Evolutionary conservation across 2,113 vertebrate genomes (phyloP).

Genomic region (Serilophus lunatus): DNA sequence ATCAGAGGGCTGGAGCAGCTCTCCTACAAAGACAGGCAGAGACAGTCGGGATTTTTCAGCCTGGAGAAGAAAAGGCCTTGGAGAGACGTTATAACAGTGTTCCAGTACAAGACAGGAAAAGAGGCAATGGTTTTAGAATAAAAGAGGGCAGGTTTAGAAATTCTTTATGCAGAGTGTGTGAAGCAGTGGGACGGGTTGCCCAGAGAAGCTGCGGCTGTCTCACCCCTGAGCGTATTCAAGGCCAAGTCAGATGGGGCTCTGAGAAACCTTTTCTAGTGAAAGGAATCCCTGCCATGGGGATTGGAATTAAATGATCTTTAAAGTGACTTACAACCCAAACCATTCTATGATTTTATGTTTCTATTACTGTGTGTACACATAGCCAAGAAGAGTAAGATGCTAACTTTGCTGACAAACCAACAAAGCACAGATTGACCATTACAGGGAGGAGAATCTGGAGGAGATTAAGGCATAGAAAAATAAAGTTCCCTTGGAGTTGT

Average conservation of each 20-base stretch:
- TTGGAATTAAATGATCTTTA: neutral
- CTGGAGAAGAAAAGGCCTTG: neutral
- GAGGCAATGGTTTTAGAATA: neutral
- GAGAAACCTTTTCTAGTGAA: neutral
- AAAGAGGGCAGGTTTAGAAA: neutral
- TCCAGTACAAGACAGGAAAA: neutral
- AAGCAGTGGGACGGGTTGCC: neutral
- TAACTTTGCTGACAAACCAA: neutral
- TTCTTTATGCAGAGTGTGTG: neutral
- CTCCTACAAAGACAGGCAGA: neutral
- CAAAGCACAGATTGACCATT: neutral
- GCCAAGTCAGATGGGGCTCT: neutral
- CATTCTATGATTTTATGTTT: neutral
- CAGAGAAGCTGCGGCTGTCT: too few species aligned
- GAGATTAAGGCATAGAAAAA: neutral
- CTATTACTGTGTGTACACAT: neutral
- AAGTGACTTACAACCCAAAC: neutral
- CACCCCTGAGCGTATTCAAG: neutral
- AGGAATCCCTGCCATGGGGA: neutral
- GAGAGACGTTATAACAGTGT: neutral
- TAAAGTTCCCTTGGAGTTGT: neutral
- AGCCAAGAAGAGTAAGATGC: neutral
- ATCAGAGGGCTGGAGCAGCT: neutral
- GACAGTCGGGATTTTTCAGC: neutral
- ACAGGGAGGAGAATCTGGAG: neutral